phyloP scores from a whole-genome alignment of 1,140 invertebrate genomes.

The Drosophila santomea region DNA sequence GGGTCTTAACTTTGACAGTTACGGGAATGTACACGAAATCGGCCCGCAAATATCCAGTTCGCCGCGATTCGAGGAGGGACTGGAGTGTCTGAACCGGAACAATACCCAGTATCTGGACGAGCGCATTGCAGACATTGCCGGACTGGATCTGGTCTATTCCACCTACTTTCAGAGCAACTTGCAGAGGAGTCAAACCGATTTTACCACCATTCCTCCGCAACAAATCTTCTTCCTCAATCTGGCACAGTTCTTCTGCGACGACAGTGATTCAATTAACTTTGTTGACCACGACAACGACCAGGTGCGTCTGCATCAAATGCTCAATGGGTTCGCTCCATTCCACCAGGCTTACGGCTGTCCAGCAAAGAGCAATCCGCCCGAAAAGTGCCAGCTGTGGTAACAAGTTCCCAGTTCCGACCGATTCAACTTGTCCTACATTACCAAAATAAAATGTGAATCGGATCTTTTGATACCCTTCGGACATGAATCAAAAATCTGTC shows the following conservation, averaged over 20 bases:
- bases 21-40: slow-evolving; percentile 34
- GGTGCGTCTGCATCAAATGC: slow-evolving; percentile 49
- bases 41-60: slow-evolving; percentile 3
- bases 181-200: background rate
- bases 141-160: slow-evolving; percentile 60
- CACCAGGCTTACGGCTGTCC: slow-evolving; percentile 36
- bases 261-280: slow-evolving; percentile 3
- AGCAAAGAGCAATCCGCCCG: background rate
- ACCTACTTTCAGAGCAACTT: slow-evolving; percentile 31
- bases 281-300: slow-evolving; percentile 57
- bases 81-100: slow-evolving; percentile 47
- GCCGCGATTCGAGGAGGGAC: background rate
- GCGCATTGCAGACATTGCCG: slow-evolving; percentile 62
- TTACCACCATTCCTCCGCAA: slow-evolving; percentile 27
- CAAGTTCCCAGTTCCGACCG: too few species aligned
- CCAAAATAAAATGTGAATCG: too few species aligned
- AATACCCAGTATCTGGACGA: slow-evolving; percentile 57
- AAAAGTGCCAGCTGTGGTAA: slow-evolving; percentile 65
- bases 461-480: too few species aligned
- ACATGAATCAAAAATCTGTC: too few species aligned
- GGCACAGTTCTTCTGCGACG: slow-evolving; percentile 73
- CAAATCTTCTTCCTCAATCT: slow-evolving; percentile 69
- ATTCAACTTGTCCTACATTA: too few species aligned
- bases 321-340: slow-evolving; percentile 60
- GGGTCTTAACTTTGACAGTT: slow-evolving; percentile 36